A percentile compares a stretch with the other conserved stretches of the same genome.
Evolutionary conservation across 2,113 vertebrate species (phyloP).

Genomic region (Mixornis gularis): DNA sequence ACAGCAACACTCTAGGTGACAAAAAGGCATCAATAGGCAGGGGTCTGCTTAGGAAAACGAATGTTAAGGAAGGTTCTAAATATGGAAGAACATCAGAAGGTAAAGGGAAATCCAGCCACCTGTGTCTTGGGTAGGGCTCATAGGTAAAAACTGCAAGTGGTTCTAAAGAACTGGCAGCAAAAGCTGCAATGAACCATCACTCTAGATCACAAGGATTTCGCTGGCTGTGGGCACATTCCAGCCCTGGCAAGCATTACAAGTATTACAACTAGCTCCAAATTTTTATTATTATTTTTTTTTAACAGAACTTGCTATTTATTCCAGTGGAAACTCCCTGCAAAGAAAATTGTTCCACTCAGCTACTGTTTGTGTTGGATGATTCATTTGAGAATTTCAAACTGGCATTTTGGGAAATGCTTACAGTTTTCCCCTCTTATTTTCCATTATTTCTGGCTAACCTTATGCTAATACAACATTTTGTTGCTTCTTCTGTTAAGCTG

Average conservation of each 20-base stretch:
- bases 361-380: slow-evolving; percentile 25
- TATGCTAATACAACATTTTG: not conserved
- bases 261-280: not conserved
- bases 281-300: not conserved
- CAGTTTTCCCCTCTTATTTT: not conserved
- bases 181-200: not conserved
- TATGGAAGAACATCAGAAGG: not conserved
- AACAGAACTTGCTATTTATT: slow-evolving; percentile 13
- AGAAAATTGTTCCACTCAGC: slow-evolving; percentile 12
- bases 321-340: slow-evolving; percentile 35
- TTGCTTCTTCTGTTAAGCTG: not conserved
- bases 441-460: not conserved
- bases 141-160: not conserved
- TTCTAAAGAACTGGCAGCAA: not conserved
- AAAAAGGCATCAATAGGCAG: not conserved
- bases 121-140: not conserved
- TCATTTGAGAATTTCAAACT: not conserved
- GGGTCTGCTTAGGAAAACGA: not conserved
- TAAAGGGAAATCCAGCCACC: not conserved
- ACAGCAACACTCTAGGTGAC: not conserved
- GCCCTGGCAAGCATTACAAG: not conserved
- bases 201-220: not conserved
- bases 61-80: not conserved
- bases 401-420: not conserved
- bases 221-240: not conserved